Evolutionary conservation across 2,888 invertebrate species (phyloP).

Genomic region (Drosophila imparisetae): DNA sequence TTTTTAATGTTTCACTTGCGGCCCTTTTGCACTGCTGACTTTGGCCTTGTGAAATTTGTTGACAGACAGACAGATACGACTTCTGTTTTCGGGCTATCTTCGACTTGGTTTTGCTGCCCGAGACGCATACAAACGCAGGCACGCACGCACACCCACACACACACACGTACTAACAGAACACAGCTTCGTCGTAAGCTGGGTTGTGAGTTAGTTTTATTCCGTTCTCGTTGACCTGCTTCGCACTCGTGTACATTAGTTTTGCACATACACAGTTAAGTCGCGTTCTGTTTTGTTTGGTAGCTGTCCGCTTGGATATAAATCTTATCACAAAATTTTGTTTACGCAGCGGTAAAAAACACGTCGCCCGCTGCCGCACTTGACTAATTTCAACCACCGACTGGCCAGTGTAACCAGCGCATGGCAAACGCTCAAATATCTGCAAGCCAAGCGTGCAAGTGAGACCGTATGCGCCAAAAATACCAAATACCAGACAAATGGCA

Average conservation of each 20-base stretch:
- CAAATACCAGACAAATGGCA: conserved; percentile 2
- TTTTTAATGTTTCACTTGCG: background rate
- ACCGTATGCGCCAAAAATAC: conserved; percentile 19
- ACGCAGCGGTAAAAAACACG: conserved; percentile 53
- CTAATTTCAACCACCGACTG: conserved; percentile 60
- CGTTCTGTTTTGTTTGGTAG: conserved; percentile 16
- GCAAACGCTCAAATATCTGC: conserved; percentile 8
- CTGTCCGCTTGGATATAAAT: conserved; percentile 23
- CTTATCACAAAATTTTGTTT: conserved; percentile 70
- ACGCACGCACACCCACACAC: conserved; percentile 34
- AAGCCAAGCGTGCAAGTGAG: conserved; percentile 2
- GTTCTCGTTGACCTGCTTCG: conserved; percentile 12
- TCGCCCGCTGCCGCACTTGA: conserved; percentile 50
- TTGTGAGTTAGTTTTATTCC: conserved; percentile 22
- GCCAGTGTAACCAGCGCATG: conserved; percentile 35
- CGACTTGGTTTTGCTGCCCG: conserved; percentile 44
- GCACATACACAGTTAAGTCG: conserved; percentile 1
- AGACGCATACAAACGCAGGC: conserved; percentile 39
- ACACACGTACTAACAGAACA: conserved; percentile 29
- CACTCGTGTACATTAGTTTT: conserved; percentile 8
- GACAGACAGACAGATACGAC: conserved; percentile 41
- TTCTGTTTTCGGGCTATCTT: conserved; percentile 60
- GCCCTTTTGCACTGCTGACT: conserved; percentile 27
- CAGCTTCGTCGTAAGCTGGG: conserved; percentile 49
- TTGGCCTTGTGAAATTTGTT: conserved; percentile 55